These are phyloP conservation scores for Laspeyria flexula DNA, from an alignment of 2,888 invertebrate genomes.

Conservation along the genomic window DNA sequence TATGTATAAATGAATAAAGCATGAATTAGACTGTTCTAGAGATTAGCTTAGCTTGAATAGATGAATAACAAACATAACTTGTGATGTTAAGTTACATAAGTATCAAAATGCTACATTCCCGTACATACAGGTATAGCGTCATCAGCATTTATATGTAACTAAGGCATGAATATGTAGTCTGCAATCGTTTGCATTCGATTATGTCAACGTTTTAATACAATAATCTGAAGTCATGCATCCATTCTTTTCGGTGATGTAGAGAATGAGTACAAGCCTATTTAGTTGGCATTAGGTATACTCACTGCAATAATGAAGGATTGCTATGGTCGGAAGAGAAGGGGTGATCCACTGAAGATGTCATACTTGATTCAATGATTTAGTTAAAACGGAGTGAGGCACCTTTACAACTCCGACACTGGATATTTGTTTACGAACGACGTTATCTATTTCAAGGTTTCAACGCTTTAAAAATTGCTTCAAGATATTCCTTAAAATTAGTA, in stretches of 20 bases:
- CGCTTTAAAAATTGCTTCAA: too few species aligned
- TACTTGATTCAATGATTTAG: too few species aligned
- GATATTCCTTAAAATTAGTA: too few species aligned
- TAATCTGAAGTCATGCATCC: constrained; percentile 37
- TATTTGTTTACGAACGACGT: too few species aligned
- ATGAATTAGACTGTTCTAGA: constrained; percentile 50
- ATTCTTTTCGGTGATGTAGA: constrained; percentile 16
- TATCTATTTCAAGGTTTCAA: too few species aligned
- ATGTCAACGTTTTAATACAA: constrained; percentile 47
- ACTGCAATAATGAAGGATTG: not conserved
- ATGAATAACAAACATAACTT: constrained; percentile 56
- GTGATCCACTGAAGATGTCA: too few species aligned
- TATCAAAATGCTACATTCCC: constrained; percentile 20
- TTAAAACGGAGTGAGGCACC: too few species aligned
- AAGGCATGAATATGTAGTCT: constrained; percentile 71
- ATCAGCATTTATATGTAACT: constrained; percentile 65
- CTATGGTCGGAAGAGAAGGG: not conserved
- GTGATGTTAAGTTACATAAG: constrained; percentile 33
- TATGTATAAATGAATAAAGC: constrained; percentile 50
- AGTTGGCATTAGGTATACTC: not conserved
- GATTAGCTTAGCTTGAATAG: constrained; percentile 64
- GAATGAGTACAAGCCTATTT: not conserved
- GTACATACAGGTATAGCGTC: constrained; percentile 31
- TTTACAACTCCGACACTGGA: too few species aligned
- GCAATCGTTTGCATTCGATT: constrained; percentile 50